Evolutionary conservation across 2,888 invertebrate genomes (phyloP).

Genomic region (Parnassius smintheus): DNA sequence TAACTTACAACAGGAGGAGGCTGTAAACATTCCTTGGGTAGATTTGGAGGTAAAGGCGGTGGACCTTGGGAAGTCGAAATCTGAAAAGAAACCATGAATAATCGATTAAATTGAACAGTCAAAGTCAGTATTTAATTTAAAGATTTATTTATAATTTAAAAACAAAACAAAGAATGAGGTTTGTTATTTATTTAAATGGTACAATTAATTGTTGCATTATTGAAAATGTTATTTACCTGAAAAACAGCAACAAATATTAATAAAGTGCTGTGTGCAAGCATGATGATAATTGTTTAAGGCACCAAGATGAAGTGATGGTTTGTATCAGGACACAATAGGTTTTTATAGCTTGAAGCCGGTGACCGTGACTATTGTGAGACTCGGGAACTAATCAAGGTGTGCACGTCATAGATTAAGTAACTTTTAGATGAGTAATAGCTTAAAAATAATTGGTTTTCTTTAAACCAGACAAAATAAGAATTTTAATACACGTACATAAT

Average conservation of each 20-base stretch:
- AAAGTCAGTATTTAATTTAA: too few relatives aligned
- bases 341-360: conserved; percentile 50
- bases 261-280: conserved; percentile 44
- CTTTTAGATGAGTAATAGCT: conserved; percentile 11
- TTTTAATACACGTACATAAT: too few relatives aligned
- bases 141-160: too few relatives aligned
- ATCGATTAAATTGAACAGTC: conserved; percentile 3
- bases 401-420: conserved; percentile 28
- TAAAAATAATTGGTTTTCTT: neutral
- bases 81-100: conserved; percentile 9
- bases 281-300: conserved; percentile 36
- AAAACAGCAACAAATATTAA: conserved; percentile 42
- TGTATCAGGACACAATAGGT: conserved; percentile 39
- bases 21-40: conserved; percentile 22
- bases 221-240: conserved; percentile 47
- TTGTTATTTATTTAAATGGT: too few relatives aligned
- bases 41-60: conserved; percentile 22
- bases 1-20: conserved; percentile 26
- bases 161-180: too few relatives aligned
- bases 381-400: conserved; percentile 63
- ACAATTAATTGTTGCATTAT: too few relatives aligned
- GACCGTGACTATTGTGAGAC: conserved; percentile 54
- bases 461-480: too few relatives aligned
- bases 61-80: conserved; percentile 18
- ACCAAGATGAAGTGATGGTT: conserved; percentile 43